These are phyloP conservation scores for Catharus minimus DNA, from an alignment of 2,113 vertebrate genomes.

Conservation along the genomic window DNA sequence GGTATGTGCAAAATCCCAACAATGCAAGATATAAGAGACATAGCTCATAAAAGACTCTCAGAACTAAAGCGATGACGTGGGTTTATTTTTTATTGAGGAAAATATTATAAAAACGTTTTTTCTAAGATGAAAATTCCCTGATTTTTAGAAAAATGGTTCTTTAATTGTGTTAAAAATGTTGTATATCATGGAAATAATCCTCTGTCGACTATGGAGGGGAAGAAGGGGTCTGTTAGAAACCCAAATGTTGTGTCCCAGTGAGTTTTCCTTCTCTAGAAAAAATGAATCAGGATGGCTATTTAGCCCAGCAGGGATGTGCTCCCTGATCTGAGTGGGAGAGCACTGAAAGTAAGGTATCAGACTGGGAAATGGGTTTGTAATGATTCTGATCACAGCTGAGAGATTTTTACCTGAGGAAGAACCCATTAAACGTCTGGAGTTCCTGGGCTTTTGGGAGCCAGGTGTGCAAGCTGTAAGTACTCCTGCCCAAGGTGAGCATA, in stretches of 20 bases:
- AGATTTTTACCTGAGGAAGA: neutral
- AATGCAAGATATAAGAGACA: neutral
- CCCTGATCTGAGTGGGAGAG: neutral
- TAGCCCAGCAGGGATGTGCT: neutral
- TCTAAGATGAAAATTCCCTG: neutral
- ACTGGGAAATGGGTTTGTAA: conserved; percentile 28
- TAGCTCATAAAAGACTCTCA: neutral
- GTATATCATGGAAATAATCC: neutral
- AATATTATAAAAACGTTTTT: neutral
- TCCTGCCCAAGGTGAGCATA: neutral
- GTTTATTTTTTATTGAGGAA: neutral
- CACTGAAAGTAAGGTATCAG: neutral
- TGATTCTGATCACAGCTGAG: neutral
- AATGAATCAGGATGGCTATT: neutral
- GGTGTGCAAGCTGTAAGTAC: neutral
- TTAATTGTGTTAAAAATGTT: neutral
- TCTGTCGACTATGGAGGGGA: neutral
- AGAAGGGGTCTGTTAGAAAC: neutral
- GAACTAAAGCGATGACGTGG: neutral
- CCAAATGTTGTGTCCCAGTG: neutral
- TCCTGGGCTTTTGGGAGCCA: neutral
- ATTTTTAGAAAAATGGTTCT: neutral
- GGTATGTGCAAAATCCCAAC: neutral
- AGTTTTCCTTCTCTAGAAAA: neutral
- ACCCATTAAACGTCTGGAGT: neutral